These are phyloP conservation scores for Lagodon rhomboides DNA, from an alignment of 2,797 vertebrate species.

Conservation along the genomic window DNA sequence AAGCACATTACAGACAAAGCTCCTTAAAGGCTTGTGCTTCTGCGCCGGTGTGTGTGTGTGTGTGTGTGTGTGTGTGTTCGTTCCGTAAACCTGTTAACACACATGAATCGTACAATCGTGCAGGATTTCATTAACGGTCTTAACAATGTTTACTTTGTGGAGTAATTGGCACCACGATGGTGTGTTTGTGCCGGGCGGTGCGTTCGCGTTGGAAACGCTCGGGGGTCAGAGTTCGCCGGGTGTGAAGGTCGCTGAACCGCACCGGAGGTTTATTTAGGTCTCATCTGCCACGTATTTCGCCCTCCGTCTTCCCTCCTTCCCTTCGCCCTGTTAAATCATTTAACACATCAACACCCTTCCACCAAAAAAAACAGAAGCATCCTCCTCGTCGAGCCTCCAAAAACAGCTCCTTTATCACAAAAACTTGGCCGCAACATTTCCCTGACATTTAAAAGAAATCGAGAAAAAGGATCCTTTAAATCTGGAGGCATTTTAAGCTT, in stretches of 20 bases:
- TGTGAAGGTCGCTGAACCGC: not conserved
- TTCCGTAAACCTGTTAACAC: conserved; percentile 57
- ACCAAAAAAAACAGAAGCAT: not conserved
- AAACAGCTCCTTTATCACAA: not conserved
- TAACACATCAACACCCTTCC: conserved; percentile 5
- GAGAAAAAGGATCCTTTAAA: not conserved
- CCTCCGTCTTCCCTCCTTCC: not conserved
- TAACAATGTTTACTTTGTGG: conserved; percentile 5
- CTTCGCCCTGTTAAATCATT: conserved; percentile 35
- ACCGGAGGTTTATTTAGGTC: conserved; percentile 38
- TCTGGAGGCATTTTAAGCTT: conserved; percentile 24
- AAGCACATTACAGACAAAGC: conserved; percentile 84
- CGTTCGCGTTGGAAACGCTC: not conserved
- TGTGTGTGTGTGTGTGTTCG: conserved; percentile 7
- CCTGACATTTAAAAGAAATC: conserved; percentile 22
- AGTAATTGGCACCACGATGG: not conserved
- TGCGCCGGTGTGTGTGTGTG: conserved; percentile 12
- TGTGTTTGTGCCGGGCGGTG: conserved; percentile 5
- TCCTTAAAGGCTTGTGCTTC: conserved; percentile 78
- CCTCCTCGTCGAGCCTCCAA: not conserved
- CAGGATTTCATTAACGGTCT: conserved; percentile 21
- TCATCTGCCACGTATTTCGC: not conserved
- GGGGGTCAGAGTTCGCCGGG: conserved; percentile 31
- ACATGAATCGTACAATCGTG: conserved; percentile 29
- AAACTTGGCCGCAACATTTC: not conserved